phyloP scores from a whole-genome alignment of 1,140 invertebrate genomes.

The Cheumatopsyche charites region DNA sequence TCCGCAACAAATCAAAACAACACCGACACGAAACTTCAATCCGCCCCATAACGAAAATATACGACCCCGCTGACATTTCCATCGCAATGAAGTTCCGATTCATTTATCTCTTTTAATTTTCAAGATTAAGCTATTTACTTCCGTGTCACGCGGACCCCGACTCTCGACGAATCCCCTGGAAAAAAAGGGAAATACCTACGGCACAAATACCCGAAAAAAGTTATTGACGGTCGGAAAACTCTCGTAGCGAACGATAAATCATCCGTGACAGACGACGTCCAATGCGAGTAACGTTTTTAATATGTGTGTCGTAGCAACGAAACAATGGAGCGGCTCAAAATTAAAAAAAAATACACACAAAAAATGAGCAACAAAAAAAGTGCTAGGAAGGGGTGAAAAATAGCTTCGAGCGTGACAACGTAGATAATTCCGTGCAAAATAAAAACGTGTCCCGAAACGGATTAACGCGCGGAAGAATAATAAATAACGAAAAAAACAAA shows the following conservation, averaged over 20 bases:
- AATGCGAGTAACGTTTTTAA: slow-evolving; percentile 28
- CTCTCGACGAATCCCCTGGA: no score
- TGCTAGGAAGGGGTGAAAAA: slow-evolving; percentile 2
- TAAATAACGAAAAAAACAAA: no score
- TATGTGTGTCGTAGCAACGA: slow-evolving; percentile 15
- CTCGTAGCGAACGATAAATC: slow-evolving; percentile 14
- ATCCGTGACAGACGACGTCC: slow-evolving; percentile 10
- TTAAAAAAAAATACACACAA: not conserved
- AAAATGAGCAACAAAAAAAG: not conserved
- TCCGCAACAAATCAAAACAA: no score
- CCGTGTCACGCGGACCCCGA: no score
- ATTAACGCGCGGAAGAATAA: not conserved
- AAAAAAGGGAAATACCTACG: no score
- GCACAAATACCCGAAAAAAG: no score
- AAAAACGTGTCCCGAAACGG: slow-evolving; percentile 17
- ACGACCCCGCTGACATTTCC: no score
- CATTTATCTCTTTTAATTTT: no score
- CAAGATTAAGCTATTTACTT: no score
- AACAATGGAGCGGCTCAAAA: slow-evolving; percentile 26
- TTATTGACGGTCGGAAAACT: no score
- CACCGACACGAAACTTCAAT: no score
- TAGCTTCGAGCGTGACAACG: slow-evolving; percentile 11
- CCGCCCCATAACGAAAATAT: no score
- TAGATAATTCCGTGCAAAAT: slow-evolving; percentile 17
- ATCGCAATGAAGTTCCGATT: not conserved